Conservation (phyloP, 1,140 invertebrate genomes). For the Leguminivora glycinivorella region DNA sequence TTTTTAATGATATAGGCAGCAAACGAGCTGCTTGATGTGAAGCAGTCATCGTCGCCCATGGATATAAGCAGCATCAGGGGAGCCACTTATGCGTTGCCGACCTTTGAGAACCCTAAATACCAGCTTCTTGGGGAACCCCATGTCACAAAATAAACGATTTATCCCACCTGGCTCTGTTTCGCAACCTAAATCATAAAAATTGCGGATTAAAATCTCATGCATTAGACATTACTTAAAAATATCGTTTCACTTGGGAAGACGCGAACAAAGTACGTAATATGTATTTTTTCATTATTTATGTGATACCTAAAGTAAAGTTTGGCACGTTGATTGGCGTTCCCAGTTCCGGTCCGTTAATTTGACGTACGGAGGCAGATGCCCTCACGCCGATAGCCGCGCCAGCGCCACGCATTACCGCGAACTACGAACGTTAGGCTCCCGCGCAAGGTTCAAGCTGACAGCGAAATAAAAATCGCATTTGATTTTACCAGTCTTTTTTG, state of each 20-base stretch:
- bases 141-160: too few species aligned
- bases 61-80: too few species aligned
- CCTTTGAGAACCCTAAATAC: too few species aligned
- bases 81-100: too few species aligned
- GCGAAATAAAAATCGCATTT: not conserved
- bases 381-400: constrained; percentile 39
- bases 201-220: too few species aligned
- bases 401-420: constrained; percentile 38
- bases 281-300: constrained; percentile 37
- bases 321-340: constrained; percentile 51
- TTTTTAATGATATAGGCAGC: too few species aligned
- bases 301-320: constrained; percentile 54
- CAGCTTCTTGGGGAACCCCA: too few species aligned
- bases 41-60: too few species aligned
- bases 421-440: constrained; percentile 3
- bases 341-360: constrained; percentile 67
- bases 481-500: not conserved
- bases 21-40: too few species aligned
- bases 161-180: too few species aligned
- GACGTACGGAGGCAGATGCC: constrained; percentile 67
- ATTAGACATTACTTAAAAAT: not conserved
- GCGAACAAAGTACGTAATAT: constrained; percentile 31
- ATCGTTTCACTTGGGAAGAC: not conserved
- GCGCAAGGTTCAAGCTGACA: not conserved
- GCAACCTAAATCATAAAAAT: too few species aligned